Evolutionary conservation across 1,140 invertebrate genomes (phyloP).

Genomic region (Grapholita molesta): DNA sequence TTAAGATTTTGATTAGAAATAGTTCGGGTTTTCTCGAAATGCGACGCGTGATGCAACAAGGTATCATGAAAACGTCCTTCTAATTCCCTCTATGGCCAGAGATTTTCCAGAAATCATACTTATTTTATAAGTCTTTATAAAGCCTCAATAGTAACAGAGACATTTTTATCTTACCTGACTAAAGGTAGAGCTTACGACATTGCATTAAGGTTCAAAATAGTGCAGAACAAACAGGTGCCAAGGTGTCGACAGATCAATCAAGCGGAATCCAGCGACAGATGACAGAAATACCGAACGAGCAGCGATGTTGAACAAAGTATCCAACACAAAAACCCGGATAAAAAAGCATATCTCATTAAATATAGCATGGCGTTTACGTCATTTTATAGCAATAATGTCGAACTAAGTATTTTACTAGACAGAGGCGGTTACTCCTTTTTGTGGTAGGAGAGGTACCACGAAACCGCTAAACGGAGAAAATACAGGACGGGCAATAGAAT

Average conservation of each 20-base stretch:
- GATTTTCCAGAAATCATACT: no score
- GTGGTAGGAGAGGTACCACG: not conserved
- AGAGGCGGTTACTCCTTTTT: not conserved
- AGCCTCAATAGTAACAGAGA: no score
- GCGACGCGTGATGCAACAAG: no score
- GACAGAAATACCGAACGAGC: slow-evolving; percentile 41
- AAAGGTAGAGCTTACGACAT: no score
- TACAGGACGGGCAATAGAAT: not conserved
- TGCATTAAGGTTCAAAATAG: slow-evolving; percentile 13
- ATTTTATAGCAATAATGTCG: not conserved
- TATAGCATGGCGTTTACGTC: not conserved
- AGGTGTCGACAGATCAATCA: slow-evolving; percentile 35
- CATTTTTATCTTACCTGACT: no score
- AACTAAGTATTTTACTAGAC: not conserved
- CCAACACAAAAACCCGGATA: slow-evolving; percentile 34
- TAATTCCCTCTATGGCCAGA: no score
- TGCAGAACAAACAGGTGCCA: no score
- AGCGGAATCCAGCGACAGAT: slow-evolving; percentile 40
- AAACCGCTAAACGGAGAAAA: slow-evolving; percentile 17
- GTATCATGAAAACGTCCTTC: no score
- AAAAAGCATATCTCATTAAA: not conserved
- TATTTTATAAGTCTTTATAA: no score
- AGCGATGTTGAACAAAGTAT: slow-evolving; percentile 38
- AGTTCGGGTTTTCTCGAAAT: no score
- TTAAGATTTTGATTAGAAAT: no score